Conservation (phyloP, 2,888 invertebrate species). For the Yponomeuta malinellus region DNA sequence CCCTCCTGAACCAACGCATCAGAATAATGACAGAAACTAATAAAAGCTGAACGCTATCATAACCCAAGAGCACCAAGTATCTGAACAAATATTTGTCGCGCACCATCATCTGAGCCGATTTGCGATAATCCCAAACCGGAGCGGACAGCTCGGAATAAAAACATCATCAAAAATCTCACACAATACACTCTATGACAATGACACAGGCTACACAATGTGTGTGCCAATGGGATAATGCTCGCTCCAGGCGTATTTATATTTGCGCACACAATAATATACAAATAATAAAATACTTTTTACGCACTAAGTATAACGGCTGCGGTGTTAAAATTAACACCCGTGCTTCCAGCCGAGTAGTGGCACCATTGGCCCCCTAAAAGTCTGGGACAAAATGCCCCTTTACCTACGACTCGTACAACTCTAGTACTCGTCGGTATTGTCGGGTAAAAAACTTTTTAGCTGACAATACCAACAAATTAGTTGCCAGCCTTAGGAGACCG, state of each 20-base stretch:
- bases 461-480: background rate
- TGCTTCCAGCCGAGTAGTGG: slow-evolving; percentile 17
- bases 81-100: slow-evolving; percentile 59
- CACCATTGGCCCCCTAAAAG: background rate
- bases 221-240: slow-evolving; percentile 34
- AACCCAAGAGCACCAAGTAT: slow-evolving; percentile 15
- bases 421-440: background rate
- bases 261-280: slow-evolving; percentile 68
- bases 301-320: slow-evolving; percentile 41
- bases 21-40: background rate
- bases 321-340: slow-evolving; percentile 65
- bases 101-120: slow-evolving; percentile 50
- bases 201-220: slow-evolving; percentile 32
- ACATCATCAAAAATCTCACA: slow-evolving; percentile 44
- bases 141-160: slow-evolving; percentile 47
- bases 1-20: background rate
- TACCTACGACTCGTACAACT: background rate
- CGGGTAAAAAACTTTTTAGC: background rate
- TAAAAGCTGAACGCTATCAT: slow-evolving; percentile 2
- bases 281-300: slow-evolving; percentile 61
- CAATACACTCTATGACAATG: slow-evolving; percentile 41
- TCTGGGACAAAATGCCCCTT: background rate
- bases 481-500: too few species aligned
- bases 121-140: slow-evolving; percentile 49
- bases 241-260: slow-evolving; percentile 52